Base-by-base conservation (phyloP, 2,113 vertebrate genomes). In the Myrmophylax atrothorax region DNA sequence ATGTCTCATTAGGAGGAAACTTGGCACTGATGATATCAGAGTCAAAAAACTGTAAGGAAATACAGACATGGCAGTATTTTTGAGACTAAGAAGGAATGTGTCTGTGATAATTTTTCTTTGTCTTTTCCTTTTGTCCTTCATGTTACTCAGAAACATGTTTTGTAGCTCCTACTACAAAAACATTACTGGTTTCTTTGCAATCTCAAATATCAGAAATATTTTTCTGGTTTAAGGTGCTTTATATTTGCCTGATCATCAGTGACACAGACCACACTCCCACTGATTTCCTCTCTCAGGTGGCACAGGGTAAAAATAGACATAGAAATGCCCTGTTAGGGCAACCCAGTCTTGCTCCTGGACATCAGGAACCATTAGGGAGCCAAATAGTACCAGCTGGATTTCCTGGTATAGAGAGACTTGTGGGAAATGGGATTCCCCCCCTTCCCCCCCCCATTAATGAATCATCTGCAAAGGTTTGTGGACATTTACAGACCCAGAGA, bases 181-280 rank as follows among this genome's bases (percentile, higher is more conserved):
- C 2, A 1, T 59, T 24, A 22, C 26, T 63, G 20, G 6, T 59
- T 94, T 55, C 42, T 84, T 58, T 87, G n/a, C 67, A 7, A 63
- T 78, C 64, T 81, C 66, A 53, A 87, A 44, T 3, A 40, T 37
- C 10, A 31, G 19, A 81, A 84, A 26, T 55, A 63, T 19, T 80
- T 70, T 81, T 50, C 60, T 63, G 33, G 63, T 46, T 50, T 42
- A 47, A 10, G 1, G 5, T 91, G 12, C 17, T 80, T 75, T 77
- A 24, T 22, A 60, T 31, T 29, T 78, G 18, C 28, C 33, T 35
- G 25, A 70, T 58, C 46, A 55, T 46, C 68, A 31, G 47, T 1
- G 0, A 15, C 10, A 40, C 1, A n/a, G 12, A 18, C 46, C 60
- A 40, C 25, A 66, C 2, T n/a, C 18, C 69, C n/a, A 14, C 40